These are phyloP conservation scores for Scopus umbretta DNA, from an alignment of 2,113 vertebrate species.

Conservation along the genomic window DNA sequence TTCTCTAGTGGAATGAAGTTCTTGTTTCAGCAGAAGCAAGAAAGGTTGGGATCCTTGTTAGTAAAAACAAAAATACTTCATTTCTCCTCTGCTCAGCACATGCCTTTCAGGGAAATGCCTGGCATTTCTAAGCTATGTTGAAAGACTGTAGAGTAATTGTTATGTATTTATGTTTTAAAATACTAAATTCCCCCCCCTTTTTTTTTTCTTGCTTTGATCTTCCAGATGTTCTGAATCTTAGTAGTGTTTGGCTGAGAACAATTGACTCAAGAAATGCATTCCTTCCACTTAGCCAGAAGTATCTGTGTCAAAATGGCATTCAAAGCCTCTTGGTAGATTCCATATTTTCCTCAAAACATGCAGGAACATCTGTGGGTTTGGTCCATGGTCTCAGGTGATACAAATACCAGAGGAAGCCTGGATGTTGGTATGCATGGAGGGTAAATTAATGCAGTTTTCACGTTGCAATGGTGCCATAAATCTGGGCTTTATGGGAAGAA, in stretches of 20 bases:
- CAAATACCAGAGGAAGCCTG: not conserved
- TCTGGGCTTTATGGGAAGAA: not conserved
- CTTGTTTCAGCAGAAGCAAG: not conserved
- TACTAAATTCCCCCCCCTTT: not conserved
- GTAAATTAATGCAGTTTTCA: not conserved
- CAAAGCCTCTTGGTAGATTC: not conserved
- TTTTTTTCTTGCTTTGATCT: not conserved
- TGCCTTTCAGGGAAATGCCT: not conserved
- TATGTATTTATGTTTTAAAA: not conserved
- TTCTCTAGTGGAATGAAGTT: not conserved
- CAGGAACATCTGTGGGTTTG: not conserved
- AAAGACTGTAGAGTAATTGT: not conserved
- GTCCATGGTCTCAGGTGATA: not conserved
- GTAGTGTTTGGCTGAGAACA: not conserved
- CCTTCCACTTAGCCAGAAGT: not conserved
- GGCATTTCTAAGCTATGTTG: not conserved
- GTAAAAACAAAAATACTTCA: not conserved
- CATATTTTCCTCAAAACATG: not conserved
- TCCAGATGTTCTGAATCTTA: not conserved
- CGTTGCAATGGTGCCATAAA: not conserved
- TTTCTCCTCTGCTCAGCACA: not conserved
- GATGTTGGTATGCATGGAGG: not conserved
- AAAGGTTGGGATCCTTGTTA: not conserved
- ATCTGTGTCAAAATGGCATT: not conserved
- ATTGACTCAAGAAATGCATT: not conserved